phyloP scores from a whole-genome alignment of 2,797 vertebrate genomes.

The Parauchenoglanis ngamensis region DNA sequence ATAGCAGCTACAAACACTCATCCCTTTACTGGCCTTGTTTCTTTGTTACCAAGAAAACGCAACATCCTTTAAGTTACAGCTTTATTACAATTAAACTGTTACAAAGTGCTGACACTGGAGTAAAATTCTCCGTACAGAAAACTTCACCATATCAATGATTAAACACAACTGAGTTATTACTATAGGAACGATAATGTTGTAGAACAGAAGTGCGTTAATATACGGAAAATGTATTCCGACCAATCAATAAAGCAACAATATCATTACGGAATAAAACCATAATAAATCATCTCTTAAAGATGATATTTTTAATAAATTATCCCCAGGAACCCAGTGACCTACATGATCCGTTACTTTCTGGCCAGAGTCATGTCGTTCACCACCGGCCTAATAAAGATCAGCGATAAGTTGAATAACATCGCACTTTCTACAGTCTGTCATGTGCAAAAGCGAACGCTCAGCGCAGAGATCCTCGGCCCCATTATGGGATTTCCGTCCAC shows the following conservation, averaged over 20 bases:
- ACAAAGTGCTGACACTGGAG: background rate
- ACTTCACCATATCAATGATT: background rate
- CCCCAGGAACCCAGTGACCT: slow-evolving; percentile 8
- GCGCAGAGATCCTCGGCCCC: slow-evolving; percentile 74
- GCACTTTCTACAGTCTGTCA: slow-evolving; percentile 74
- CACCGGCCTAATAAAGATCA: slow-evolving; percentile 66
- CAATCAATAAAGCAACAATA: background rate
- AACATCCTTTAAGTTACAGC: background rate
- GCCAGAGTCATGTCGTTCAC: slow-evolving; percentile 62
- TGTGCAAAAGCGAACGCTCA: slow-evolving; percentile 69
- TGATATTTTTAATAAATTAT: background rate
- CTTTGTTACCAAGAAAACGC: background rate
- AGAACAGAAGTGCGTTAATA: background rate
- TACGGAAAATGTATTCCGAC: background rate
- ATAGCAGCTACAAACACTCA: background rate
- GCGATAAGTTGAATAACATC: slow-evolving; percentile 67
- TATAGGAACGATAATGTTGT: background rate
- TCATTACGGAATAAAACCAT: background rate
- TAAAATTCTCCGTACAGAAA: background rate
- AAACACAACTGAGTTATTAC: background rate
- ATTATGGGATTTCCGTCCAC: slow-evolving; percentile 77
- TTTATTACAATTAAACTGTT: background rate
- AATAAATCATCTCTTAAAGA: background rate
- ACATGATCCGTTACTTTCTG: slow-evolving; percentile 61
- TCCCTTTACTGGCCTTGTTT: background rate